Evolutionary conservation across 2,113 vertebrate genomes (phyloP).

Genomic region (Clinocottus analis): DNA sequence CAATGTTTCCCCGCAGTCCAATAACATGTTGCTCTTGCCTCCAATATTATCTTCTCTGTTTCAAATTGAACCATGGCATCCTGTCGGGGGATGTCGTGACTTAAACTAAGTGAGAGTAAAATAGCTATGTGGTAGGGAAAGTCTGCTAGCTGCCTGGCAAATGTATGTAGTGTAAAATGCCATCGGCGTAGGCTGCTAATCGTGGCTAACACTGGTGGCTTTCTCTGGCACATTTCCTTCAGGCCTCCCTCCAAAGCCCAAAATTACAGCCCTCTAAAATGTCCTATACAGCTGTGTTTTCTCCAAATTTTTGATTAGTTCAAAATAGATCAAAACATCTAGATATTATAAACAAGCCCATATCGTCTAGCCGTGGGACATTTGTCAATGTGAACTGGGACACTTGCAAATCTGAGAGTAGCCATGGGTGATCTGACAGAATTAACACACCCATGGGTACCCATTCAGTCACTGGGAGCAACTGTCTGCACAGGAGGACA

Average conservation of each 20-base stretch:
- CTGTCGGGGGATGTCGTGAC: not conserved
- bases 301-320: too few relatives aligned
- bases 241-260: not conserved
- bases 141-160: not conserved
- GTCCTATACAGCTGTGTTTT: not conserved
- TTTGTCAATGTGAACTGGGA: slow-evolving; percentile 26
- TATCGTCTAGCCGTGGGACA: not conserved
- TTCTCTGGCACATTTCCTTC: not conserved
- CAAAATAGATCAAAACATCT: too few relatives aligned
- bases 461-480: slow-evolving; percentile 10
- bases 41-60: not conserved
- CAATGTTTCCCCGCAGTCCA: not conserved
- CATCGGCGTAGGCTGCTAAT: too few relatives aligned
- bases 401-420: slow-evolving; percentile 30
- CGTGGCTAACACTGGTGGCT: not conserved
- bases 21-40: not conserved
- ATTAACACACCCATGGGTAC: slow-evolving; percentile 39
- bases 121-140: not conserved
- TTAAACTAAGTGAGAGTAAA: not conserved
- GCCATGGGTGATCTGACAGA: slow-evolving; percentile 37
- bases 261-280: not conserved
- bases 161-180: not conserved
- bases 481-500: slow-evolving; percentile 36
- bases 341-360: not conserved
- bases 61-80: not conserved